Evolutionary conservation across 2,888 invertebrate genomes (phyloP).

Genomic region (Pristionchus fissidentatus): DNA sequence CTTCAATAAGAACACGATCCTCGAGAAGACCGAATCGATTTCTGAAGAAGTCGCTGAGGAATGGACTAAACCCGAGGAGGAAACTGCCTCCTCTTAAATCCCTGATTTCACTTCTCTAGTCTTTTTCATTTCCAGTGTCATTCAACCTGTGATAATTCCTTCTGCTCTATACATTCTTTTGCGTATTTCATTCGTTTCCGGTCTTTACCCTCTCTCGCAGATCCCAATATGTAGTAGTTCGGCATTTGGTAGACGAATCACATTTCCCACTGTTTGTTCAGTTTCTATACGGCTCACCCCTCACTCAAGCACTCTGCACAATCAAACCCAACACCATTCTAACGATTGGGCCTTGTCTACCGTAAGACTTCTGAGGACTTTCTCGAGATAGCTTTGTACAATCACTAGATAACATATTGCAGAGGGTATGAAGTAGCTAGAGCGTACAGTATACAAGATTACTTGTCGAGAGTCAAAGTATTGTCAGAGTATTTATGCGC

Average conservation of each 20-base stretch:
- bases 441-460: background rate
- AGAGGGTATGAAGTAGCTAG: slow-evolving; percentile 30
- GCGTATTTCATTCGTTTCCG: background rate
- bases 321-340: too few relatives aligned
- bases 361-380: slow-evolving; percentile 11
- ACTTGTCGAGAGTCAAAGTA: slow-evolving; percentile 2
- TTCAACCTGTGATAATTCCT: slow-evolving; percentile 1
- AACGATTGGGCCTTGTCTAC: background rate
- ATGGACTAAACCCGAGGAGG: background rate
- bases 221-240: too few relatives aligned
- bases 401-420: slow-evolving; percentile 8
- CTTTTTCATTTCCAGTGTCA: slow-evolving; percentile 1
- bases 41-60: background rate
- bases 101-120: background rate
- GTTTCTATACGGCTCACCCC: too few relatives aligned
- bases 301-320: slow-evolving; percentile 9
- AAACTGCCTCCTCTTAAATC: background rate
- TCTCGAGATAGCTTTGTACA: slow-evolving; percentile 29
- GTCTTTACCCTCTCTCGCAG: background rate
- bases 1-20: slow-evolving; percentile 40
- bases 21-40: slow-evolving; percentile 6
- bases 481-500: slow-evolving; percentile 6
- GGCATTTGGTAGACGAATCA: background rate
- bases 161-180: background rate
- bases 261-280: background rate